A percentile compares a stretch with the other conserved stretches of the same genome.
Evolutionary conservation across 1,140 invertebrate species (phyloP).

Genomic region (Pseudomyrmex concolor): DNA sequence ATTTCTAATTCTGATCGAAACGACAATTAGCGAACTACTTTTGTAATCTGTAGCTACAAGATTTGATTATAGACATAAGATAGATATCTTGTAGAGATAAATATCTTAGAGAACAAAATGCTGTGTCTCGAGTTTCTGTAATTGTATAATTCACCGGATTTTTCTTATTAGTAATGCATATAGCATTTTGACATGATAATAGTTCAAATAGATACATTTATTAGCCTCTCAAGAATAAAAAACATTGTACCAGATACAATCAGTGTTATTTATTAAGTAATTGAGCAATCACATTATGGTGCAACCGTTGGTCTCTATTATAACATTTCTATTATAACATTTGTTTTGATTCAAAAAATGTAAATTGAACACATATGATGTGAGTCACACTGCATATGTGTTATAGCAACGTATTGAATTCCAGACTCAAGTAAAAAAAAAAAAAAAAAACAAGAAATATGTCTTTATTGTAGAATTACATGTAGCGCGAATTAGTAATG

Average conservation of each 20-base stretch:
- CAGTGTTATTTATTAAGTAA: constrained; percentile 4
- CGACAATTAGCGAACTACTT: too few species aligned
- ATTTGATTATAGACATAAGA: too few species aligned
- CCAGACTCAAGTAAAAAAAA: neutral
- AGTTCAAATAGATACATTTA: neutral
- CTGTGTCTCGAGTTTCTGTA: too few species aligned
- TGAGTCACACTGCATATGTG: neutral
- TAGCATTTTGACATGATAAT: neutral
- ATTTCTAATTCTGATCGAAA: too few species aligned
- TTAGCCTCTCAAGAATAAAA: neutral
- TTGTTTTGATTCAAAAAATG: neutral
- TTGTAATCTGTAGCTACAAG: too few species aligned
- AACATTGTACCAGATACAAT: neutral
- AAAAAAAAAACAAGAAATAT: neutral
- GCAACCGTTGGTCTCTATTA: neutral
- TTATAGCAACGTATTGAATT: constrained; percentile 3
- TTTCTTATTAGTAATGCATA: too few species aligned
- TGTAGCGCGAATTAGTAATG: neutral
- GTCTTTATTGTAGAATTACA: neutral
- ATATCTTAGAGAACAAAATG: too few species aligned
- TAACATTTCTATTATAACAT: neutral
- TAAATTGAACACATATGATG: neutral
- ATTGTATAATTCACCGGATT: too few species aligned
- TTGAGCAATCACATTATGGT: constrained; percentile 14
- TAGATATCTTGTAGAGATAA: too few species aligned